phyloP scores from a whole-genome alignment of 2,797 vertebrate genomes.

The Chelidonichthys spinosus region DNA sequence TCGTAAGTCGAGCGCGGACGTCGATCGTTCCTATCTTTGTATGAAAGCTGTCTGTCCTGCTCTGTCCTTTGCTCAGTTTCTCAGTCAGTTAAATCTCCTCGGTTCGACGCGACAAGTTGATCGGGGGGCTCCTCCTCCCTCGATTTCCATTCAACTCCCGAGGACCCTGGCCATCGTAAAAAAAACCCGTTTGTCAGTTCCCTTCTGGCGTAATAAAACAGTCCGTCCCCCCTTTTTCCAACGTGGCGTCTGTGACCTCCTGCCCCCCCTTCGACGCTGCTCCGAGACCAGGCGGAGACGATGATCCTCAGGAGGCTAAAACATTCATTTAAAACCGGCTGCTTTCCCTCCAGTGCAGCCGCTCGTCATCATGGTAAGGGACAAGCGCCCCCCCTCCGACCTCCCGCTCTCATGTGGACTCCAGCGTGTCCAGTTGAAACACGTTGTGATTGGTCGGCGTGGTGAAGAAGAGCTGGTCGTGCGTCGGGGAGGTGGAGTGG shows the following conservation, averaged over 20 bases:
- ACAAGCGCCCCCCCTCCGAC: too few species aligned
- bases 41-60: conserved; percentile 79
- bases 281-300: conserved; percentile 53
- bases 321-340: conserved; percentile 80
- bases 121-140: conserved; percentile 26
- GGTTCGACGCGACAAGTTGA: conserved; percentile 46
- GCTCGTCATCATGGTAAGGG: conserved; percentile 50
- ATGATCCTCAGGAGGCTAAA: conserved; percentile 82
- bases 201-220: conserved; percentile 46
- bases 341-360: conserved; percentile 62
- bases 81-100: conserved; percentile 66
- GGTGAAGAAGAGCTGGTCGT: conserved; percentile 96
- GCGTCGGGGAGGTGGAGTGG: conserved; percentile 80
- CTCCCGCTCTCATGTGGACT: conserved; percentile 90
- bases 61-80: conserved; percentile 61
- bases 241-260: conserved; percentile 59
- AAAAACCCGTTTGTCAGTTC: conserved; percentile 34
- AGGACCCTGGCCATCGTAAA: conserved; percentile 30
- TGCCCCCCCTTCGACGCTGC: conserved; percentile 37
- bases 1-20: conserved; percentile 52
- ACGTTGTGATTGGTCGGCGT: conserved; percentile 97
- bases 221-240: conserved; percentile 35
- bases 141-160: conserved; percentile 34
- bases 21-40: conserved; percentile 74
- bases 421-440: conserved; percentile 95